Conservation (phyloP, 1,140 invertebrate species). For the Nasonia longicornis region DNA sequence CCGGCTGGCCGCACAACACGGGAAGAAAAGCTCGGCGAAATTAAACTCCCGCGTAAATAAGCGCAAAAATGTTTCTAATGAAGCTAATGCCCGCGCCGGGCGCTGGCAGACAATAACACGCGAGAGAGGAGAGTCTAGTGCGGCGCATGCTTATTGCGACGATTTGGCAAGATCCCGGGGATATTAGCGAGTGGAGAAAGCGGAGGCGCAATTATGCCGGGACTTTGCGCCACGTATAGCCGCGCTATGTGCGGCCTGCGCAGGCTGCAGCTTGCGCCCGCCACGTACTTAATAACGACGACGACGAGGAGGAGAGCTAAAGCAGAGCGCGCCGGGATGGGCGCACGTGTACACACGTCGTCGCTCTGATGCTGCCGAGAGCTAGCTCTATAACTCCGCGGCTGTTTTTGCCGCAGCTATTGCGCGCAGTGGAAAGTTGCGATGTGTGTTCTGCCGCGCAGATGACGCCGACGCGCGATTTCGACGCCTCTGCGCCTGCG, state of each 20-base stretch:
- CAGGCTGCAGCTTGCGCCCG: not conserved
- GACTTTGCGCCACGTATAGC: constrained; percentile 8
- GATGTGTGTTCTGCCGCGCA: too few relatives aligned
- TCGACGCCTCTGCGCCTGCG: too few relatives aligned
- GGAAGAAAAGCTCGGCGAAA: not conserved
- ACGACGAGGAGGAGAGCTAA: too few relatives aligned
- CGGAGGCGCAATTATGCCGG: constrained; percentile 21
- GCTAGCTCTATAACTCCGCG: not conserved
- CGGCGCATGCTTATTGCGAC: constrained; percentile 53
- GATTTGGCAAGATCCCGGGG: constrained; percentile 55
- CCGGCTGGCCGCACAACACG: not conserved
- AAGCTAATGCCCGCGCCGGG: constrained; percentile 4
- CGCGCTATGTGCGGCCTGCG: not conserved
- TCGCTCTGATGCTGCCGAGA: not conserved
- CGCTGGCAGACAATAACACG: constrained; percentile 29
- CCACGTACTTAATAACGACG: constrained; percentile 45
- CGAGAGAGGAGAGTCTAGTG: constrained; percentile 34
- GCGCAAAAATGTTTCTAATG: not conserved
- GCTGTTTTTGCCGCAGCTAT: not conserved
- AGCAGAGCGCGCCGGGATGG: not conserved
- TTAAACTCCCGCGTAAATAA: constrained; percentile 15
- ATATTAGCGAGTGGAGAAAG: constrained; percentile 40
- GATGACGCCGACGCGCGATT: too few relatives aligned
- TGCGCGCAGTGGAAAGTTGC: not conserved
- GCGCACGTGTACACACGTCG: constrained; percentile 6